Base-by-base conservation (phyloP, 2,797 vertebrate species). In the Hylomyscus alleni region DNA sequence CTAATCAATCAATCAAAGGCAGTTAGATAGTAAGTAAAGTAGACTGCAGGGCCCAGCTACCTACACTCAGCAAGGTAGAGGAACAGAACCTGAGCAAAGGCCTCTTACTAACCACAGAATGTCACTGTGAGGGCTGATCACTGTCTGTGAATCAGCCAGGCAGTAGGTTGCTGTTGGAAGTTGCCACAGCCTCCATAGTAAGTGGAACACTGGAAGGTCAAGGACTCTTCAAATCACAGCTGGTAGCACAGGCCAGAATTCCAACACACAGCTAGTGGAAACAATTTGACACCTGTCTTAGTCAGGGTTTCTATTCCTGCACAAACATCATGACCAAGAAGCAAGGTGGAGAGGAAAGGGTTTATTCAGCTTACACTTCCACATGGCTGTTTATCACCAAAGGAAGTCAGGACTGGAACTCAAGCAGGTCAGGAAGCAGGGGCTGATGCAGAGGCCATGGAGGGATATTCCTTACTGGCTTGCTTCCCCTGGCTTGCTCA, bases 41-140 rank as follows among this genome's bases (percentile, higher is more conserved):
- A 95, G 87, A 97, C 69, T 5, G 91, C 0, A 93, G 78, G 93
- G 31, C 97, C 95, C 77, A 56, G 75, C 95, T 94, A 92, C 94
- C 88, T 95, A 67, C 94, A 5, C 69, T 80, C 82, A 90, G 86
- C 52, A n/a, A 80, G 92, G 98, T 95, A 98, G 93, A 98, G 96
- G 97, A 98, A 98, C 97, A 98, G 62, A 97, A 99, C 98, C 98
- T 98, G 99, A 99, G 98, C 98, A 98, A 99, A 98, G 97, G 97
- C 98, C 95, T 98, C 97, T 98, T 91, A 97, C 94, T 96, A 97
- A 97, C 77, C 90, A 73, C 81, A 84, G 95, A 97, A 98, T 97
- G 97, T 98, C 98, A 98, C 97, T 97, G 97, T 98, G 97, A 97
- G 93, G 96, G 95, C 94, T 97, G 98, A 97, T 96, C 95, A 93